Conservation (phyloP, 1,140 invertebrate species). For the Elymnias hypermnestra region DNA sequence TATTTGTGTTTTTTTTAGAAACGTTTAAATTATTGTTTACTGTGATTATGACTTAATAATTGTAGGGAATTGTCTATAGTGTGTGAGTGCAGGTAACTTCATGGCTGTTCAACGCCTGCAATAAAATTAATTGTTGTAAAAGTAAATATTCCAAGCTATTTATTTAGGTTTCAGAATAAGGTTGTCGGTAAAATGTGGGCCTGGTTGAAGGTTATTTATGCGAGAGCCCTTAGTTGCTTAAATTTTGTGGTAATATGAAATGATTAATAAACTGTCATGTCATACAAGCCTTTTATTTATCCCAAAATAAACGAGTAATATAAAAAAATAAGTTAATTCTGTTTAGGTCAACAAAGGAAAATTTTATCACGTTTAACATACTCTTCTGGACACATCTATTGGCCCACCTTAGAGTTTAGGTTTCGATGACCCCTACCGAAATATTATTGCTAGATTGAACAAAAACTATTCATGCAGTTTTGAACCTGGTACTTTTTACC, state of each 20-base stretch:
- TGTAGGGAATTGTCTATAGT: not conserved
- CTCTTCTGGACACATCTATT: too few relatives aligned
- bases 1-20: slow-evolving; percentile 1
- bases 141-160: slow-evolving; percentile 3
- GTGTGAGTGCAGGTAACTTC: not conserved
- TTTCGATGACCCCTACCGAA: too few relatives aligned
- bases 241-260: slow-evolving; percentile 10
- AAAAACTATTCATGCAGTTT: too few relatives aligned
- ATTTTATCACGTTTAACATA: too few relatives aligned
- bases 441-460: too few relatives aligned
- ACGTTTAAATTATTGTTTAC: not conserved
- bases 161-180: not conserved
- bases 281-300: not conserved
- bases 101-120: not conserved
- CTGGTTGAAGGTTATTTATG: slow-evolving; percentile 7
- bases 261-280: slow-evolving; percentile 3
- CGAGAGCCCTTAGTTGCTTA: slow-evolving; percentile 5
- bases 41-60: not conserved
- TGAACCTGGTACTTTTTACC: too few relatives aligned
- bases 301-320: too few relatives aligned
- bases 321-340: too few relatives aligned
- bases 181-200: not conserved
- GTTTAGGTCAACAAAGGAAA: too few relatives aligned
- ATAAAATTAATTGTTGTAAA: not conserved
- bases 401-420: too few relatives aligned